Conservation (phyloP, 2,797 vertebrate species). For the Enteromius radiatus region DNA sequence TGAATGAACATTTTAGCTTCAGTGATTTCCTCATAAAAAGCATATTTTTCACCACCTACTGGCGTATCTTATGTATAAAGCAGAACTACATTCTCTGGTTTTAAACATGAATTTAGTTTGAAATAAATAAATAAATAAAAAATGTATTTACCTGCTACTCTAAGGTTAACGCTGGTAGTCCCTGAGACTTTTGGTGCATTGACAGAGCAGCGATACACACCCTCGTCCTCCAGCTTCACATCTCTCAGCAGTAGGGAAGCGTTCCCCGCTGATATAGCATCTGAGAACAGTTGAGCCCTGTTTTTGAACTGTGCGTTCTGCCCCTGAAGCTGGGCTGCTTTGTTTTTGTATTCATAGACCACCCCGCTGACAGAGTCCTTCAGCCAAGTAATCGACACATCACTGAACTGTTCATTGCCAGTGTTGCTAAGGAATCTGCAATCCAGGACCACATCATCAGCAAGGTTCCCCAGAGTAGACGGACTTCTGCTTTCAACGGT, state of each 20-base stretch:
- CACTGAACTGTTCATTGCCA: constrained; percentile 5
- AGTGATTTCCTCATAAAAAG: background rate
- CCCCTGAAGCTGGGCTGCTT: constrained; percentile 67
- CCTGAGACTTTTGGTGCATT: constrained; percentile 72
- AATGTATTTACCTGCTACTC: constrained; percentile 76
- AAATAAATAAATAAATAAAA: background rate
- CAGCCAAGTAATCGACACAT: constrained; percentile 79
- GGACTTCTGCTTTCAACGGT: constrained; percentile 59
- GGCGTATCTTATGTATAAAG: background rate
- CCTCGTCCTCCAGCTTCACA: constrained; percentile 68
- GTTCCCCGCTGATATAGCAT: constrained; percentile 69
- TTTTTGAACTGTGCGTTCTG: constrained; percentile 77
- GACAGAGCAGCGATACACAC: constrained; percentile 76
- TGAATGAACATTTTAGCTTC: background rate
- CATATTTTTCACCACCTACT: background rate
- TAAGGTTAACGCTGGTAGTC: constrained; percentile 69
- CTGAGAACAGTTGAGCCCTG: constrained; percentile 67
- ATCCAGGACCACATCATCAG: constrained; percentile 68
- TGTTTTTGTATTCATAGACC: constrained; percentile 78
- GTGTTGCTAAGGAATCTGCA: constrained; percentile 61
- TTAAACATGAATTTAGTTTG: background rate
- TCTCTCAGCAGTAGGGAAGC: constrained; percentile 78
- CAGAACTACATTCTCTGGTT: background rate
- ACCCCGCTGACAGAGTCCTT: constrained; percentile 71
- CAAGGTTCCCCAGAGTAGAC: constrained; percentile 68